These are phyloP conservation scores for Chlamydotis undulata DNA, from an alignment of 2,113 vertebrate genomes.

Conservation along the genomic window DNA sequence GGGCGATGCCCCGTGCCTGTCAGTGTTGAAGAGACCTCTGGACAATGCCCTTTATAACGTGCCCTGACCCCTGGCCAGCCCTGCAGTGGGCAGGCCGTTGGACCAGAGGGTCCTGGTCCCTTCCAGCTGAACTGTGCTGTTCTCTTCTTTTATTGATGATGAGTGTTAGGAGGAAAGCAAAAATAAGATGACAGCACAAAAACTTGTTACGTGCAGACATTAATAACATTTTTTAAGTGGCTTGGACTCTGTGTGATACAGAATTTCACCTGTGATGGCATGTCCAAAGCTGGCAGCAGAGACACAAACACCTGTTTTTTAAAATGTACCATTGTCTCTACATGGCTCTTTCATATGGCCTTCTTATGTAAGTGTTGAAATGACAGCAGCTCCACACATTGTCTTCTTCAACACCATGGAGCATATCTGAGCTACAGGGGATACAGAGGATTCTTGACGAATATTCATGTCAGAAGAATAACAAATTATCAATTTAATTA, in stretches of 20 bases:
- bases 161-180: neutral
- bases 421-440: neutral
- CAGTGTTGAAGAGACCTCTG: neutral
- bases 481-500: neutral
- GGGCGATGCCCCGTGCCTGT: too few relatives aligned
- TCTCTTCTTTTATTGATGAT: neutral
- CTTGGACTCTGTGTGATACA: neutral
- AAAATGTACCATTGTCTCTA: too few relatives aligned
- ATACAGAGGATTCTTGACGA: neutral
- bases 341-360: neutral
- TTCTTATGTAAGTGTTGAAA: neutral
- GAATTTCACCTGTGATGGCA: neutral
- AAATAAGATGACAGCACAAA: neutral
- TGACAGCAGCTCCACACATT: neutral
- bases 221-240: neutral
- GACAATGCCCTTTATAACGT: neutral
- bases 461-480: neutral
- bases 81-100: neutral
- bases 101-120: accelerated
- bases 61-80: neutral
- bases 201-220: neutral
- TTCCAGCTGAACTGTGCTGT: neutral
- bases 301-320: neutral
- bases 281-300: neutral
- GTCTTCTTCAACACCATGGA: neutral